Evolutionary conservation across 2,888 invertebrate genomes (phyloP), one percentile per base, ranked within the genome.

Genomic region (Synanthedon tipuliformis): DNA sequence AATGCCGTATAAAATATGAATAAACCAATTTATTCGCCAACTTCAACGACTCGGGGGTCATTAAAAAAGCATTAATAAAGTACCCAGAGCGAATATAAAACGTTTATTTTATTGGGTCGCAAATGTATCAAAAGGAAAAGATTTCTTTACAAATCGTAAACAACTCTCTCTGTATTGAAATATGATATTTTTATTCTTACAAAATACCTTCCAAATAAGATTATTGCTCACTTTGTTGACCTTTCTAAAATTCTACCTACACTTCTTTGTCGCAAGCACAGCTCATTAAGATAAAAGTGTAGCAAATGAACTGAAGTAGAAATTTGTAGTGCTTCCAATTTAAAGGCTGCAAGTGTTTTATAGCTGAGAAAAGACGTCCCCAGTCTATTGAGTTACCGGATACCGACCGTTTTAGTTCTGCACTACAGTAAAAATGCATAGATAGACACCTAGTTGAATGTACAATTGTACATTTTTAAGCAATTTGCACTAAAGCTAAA

Each of bases 361-460:
- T 59, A 49, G 62, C 60, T 60, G 54, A 59, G 54, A 52, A 53
- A 51, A 55, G 56, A 62, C 59, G 59, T 60, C 58, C 58, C 58
- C 60, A 60, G 66, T 59, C 61, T 61, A 61, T 58, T 62, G 66
- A 74, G 66, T 77, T 73, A 63, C 64, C 58, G 65, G 62, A 66
- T 60, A 13, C 23, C 8, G 34, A 34, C 34, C 10, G 34, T 34
- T n/a, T n/a, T 34, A 34, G 34, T 34, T 34, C 34, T 34, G 8
- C 3, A 34, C 10, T 34, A 10, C 34, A 34, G 10, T 34, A 34
- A 34, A 34, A 34, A 34, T 34, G 34, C 5, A 34, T 10, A 34
- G 34, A 34, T 10, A 34, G 34, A 34, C 10, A 34, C 8, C 34
- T 10, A 34, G 34, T 34, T 34, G 34, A 34, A 34, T 34, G 34